Evolutionary conservation across 2,113 vertebrate species (phyloP).

Genomic region (Lamprologus lemairii): DNA sequence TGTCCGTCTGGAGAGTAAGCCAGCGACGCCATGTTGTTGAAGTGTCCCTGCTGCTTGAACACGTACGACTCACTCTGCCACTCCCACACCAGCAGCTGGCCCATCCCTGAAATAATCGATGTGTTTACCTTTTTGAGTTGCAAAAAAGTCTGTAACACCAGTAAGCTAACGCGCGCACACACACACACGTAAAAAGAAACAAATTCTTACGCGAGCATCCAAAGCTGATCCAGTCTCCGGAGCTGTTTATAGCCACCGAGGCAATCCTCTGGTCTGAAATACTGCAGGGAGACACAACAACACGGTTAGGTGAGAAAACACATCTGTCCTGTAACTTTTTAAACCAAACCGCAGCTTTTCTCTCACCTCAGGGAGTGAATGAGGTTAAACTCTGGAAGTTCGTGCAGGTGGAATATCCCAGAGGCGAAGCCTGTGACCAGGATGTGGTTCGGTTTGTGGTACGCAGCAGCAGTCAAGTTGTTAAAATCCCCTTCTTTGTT

Average conservation of each 20-base stretch:
- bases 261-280: slow-evolving; percentile 90
- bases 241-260: slow-evolving; percentile 79
- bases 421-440: slow-evolving; percentile 91
- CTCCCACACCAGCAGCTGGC: slow-evolving; percentile 96
- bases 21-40: slow-evolving; percentile 92
- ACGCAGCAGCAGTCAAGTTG: slow-evolving; percentile 80
- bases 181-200: neutral
- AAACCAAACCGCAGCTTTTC: neutral
- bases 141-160: too few species aligned
- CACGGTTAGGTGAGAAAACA: neutral
- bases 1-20: slow-evolving; percentile 93
- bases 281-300: slow-evolving; percentile 52
- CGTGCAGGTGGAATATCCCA: slow-evolving; percentile 91
- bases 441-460: slow-evolving; percentile 82
- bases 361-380: slow-evolving; percentile 92
- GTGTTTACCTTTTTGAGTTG: neutral
- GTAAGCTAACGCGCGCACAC: accelerated
- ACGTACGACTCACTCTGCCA: slow-evolving; percentile 98
- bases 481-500: slow-evolving; percentile 94
- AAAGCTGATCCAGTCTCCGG: slow-evolving; percentile 94
- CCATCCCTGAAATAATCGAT: slow-evolving; percentile 72
- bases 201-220: slow-evolving; percentile 82
- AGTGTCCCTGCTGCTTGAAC: slow-evolving; percentile 95
- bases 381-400: slow-evolving; percentile 90
- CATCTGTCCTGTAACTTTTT: neutral